Base-by-base conservation (phyloP, 2,888 invertebrate genomes). In the Caradrina clavipalpis region DNA sequence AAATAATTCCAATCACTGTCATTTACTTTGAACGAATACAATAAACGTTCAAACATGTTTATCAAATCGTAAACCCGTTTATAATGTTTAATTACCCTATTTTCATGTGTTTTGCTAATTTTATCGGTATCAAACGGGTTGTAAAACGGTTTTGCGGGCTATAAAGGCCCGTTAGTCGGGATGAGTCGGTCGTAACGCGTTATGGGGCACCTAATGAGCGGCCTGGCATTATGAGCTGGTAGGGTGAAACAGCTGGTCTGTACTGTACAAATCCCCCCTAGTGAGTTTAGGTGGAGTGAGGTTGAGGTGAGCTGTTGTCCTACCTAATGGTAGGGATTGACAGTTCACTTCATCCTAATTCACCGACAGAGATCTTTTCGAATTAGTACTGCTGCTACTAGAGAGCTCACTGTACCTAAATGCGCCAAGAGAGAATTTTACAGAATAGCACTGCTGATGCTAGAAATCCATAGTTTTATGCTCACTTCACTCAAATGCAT, bases 41-140 rank as follows among this genome's bases (percentile, higher is more conserved):
- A 70, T 60, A 58, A 69, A 72, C 54, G 51, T 55, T 69, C 57
- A 61, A 68, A 78, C 75, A 59, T 79, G 75, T 84, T 82, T 84
- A 69, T 77, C 63, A 65, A 80, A 67, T 67, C 73, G 77, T 77
- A 69, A 73, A 78, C 71, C 58, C 26, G 54, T 82, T 78, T 72
- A 72, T 45, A 45, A 45, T 74, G 65, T 84, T 84, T 81, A 84
- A 84, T 84, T 78, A 69, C 68, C 66, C 58, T 55, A 79, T 81
- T 81, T 83, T 84, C 69, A 84, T 84, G 73, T 73, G 76, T 79
- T 81, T 69, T 59, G 73, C 76, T 84, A 82, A 84, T 82, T 84
- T 79, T 76, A 81, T 81, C 63, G 80, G 72, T 75, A 74, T 79
- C 71, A 71, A 71, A 77, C 73, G 55, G 57, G 57, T 15, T 47